Percentiles rank a stretch among this genome's conserved stretches.
These are phyloP conservation scores for Pachyuromys duprasi DNA, from an alignment of 2,797 vertebrate species.

Conservation along the genomic window DNA sequence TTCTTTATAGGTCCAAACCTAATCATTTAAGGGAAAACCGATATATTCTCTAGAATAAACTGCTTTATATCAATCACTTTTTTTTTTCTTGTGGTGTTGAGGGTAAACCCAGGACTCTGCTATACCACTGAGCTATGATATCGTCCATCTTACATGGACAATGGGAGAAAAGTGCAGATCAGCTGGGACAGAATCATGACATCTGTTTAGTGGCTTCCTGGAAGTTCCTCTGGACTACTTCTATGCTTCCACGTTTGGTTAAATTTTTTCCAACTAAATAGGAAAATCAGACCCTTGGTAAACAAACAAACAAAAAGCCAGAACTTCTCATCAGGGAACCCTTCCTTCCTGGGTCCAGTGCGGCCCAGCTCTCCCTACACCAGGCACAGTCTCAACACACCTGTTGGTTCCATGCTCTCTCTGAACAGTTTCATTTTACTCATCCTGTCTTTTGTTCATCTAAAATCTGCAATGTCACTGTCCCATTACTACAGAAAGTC, in stretches of 20 bases:
- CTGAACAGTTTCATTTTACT: neutral
- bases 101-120: neutral
- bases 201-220: neutral
- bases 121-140: neutral
- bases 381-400: neutral
- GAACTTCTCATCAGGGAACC: neutral
- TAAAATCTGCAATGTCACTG: neutral
- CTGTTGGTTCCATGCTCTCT: neutral
- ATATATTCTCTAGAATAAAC: neutral
- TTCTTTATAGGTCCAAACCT: neutral
- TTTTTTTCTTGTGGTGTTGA: neutral
- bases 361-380: fast-evolving
- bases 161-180: neutral
- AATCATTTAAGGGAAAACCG: neutral
- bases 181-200: neutral
- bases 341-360: neutral
- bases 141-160: neutral
- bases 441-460: neutral
- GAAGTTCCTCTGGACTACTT: neutral
- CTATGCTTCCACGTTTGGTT: neutral
- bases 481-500: neutral
- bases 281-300: neutral
- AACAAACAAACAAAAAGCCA: neutral
- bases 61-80: neutral
- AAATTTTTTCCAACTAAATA: neutral